Base-by-base conservation (phyloP, 2,797 vertebrate species). In the Bradypus variegatus region DNA sequence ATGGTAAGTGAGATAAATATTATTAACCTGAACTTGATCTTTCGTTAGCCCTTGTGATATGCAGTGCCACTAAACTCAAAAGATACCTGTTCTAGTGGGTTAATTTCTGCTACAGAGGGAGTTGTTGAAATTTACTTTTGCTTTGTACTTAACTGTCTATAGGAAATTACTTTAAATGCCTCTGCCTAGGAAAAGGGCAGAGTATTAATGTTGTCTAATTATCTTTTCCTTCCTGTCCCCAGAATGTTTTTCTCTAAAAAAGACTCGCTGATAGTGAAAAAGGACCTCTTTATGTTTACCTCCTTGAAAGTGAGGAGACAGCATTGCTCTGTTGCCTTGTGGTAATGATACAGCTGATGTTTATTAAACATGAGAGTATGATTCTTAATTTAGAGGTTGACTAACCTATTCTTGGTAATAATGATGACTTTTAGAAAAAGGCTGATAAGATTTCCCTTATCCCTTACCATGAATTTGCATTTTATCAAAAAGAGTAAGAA, bases 41-140 rank as follows among this genome's bases (percentile, higher is more conserved):
- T 93, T 92, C 77, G 79, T 73, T 48, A 65, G 70, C 48, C 58
- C 5, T 53, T 88, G 15, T 69, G 58, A 60, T 94, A 53, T 60
- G 45, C 48, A 78, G 13, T 58, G 79, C 84, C 73, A 25, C 13
- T 38, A 41, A 94, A 91, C 69, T 81, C 14, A 23, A 85, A 88
- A 82, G 72, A 84, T 77, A 83, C 58, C 53, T 65, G 33, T 84
- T 92, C 89, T 84, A 18, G 8, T 36, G 84, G 72, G 50, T 88
- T 94, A 90, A 90, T 88, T 86, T 90, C 76, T 91, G 33, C 64
- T 3, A 4, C 83, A 55, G 58, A 89, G 91, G 38, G 45, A 86
- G 15, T 83, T 92, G 38, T 53, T 95, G 88, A 91, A 90, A 94
- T 96, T 95, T 94, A 84, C 89, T 92, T 91, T 96, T 73, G 50